Conservation (phyloP, 2,113 vertebrate genomes). For the Cyprinodon brontotheroides region DNA sequence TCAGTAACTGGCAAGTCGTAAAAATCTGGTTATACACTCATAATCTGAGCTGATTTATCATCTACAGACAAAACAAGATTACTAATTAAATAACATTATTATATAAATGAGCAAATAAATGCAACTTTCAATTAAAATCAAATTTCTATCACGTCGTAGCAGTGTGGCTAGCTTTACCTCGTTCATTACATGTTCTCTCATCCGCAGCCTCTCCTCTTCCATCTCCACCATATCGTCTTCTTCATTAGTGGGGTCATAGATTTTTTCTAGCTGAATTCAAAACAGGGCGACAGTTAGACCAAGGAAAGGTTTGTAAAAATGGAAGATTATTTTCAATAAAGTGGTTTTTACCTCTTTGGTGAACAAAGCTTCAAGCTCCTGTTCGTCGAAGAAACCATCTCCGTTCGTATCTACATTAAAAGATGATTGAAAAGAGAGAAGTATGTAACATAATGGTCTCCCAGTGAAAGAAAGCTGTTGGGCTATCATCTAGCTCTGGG, state of each 20-base stretch:
- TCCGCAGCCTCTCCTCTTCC: slow-evolving; percentile 96
- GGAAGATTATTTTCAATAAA: background rate
- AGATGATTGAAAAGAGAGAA: background rate
- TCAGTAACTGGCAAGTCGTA: too few species aligned
- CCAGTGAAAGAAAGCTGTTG: too few species aligned
- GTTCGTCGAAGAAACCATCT: slow-evolving; percentile 95
- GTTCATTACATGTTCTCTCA: slow-evolving; percentile 98
- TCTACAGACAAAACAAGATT: too few species aligned
- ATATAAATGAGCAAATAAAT: background rate
- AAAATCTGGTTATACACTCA: too few species aligned
- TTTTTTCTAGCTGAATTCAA: slow-evolving; percentile 89
- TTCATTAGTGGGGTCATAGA: slow-evolving; percentile 94
- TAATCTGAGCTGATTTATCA: background rate
- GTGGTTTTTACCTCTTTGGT: slow-evolving; percentile 89
- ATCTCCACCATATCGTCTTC: slow-evolving; percentile 99
- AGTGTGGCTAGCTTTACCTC: slow-evolving; percentile 81
- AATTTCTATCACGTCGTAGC: background rate
- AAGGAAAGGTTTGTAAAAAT: background rate
- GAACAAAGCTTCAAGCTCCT: slow-evolving; percentile 96
- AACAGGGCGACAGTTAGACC: slow-evolving; percentile 14
- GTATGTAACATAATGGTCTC: background rate
- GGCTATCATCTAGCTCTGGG: too few species aligned
- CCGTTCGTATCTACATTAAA: slow-evolving; percentile 87
- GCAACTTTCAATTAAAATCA: background rate
- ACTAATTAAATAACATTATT: background rate